A percentile compares a stretch with the other conserved stretches of the same genome.
phyloP scores from a whole-genome alignment of 2,888 invertebrate genomes.

The Drosophila longiperda region DNA sequence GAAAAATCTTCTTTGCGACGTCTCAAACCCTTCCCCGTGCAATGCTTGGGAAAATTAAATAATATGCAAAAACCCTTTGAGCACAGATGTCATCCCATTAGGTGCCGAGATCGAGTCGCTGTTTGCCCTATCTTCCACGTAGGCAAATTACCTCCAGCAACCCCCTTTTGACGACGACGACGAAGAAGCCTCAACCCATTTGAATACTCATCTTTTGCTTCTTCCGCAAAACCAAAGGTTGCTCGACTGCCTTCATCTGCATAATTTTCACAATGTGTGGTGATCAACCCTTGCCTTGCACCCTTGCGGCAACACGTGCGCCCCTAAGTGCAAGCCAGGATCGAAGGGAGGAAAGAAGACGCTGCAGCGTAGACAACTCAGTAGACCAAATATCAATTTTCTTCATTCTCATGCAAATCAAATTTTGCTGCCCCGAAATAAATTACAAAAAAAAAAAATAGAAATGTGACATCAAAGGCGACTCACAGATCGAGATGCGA shows the following conservation, averaged over 20 bases:
- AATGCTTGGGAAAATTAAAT: constrained; percentile 81
- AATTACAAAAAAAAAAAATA: constrained; percentile 56
- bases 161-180: constrained; percentile 52
- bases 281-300: constrained; percentile 66
- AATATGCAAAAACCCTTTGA: constrained; percentile 72
- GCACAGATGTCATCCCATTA: constrained; percentile 78
- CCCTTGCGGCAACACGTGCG: constrained; percentile 69
- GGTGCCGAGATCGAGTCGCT: constrained; percentile 38
- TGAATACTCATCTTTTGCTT: constrained; percentile 82
- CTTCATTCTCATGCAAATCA: constrained; percentile 84
- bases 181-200: constrained; percentile 76
- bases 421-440: constrained; percentile 69
- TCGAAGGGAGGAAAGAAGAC: constrained; percentile 59
- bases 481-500: constrained; percentile 43
- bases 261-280: constrained; percentile 83
- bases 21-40: constrained; percentile 57
- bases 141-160: constrained; percentile 79
- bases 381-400: constrained; percentile 84
- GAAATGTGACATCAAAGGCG: constrained; percentile 69
- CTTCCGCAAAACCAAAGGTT: constrained; percentile 55
- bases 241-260: constrained; percentile 68
- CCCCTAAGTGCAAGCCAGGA: constrained; percentile 28
- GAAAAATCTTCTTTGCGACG: constrained; percentile 61
- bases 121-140: constrained; percentile 61
- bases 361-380: constrained; percentile 70